phyloP scores from a whole-genome alignment of 2,888 invertebrate genomes.

The Pemphredon lugubris region DNA sequence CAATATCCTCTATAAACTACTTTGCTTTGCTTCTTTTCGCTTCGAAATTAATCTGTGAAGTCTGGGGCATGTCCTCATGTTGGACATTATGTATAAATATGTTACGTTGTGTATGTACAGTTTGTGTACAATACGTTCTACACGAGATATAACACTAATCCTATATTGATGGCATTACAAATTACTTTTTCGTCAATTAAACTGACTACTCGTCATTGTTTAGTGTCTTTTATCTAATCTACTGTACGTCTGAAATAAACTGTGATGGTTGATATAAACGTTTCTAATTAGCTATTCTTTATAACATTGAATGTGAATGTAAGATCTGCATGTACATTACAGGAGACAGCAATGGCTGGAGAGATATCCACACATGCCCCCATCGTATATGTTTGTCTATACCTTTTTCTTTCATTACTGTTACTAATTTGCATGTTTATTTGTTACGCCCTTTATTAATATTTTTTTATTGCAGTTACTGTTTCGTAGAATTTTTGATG shows the following conservation, averaged over 20 bases:
- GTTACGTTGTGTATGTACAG: conserved; percentile 22
- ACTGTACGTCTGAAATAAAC: conserved; percentile 40
- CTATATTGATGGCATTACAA: conserved; percentile 45
- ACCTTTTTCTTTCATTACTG: conserved; percentile 66
- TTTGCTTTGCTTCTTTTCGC: conserved; percentile 58
- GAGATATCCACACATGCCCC: conserved; percentile 76
- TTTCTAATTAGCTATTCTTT: conserved; percentile 46
- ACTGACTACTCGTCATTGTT: conserved; percentile 29
- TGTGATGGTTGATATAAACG: conserved; percentile 35
- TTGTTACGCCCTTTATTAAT: conserved; percentile 45
- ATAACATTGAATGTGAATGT: conserved; percentile 60
- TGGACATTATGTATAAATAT: conserved; percentile 36
- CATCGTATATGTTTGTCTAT: conserved; percentile 79
- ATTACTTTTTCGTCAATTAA: conserved; percentile 32
- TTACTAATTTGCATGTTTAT: conserved; percentile 57
- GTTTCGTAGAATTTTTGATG: conserved; percentile 22
- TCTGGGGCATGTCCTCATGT: conserved; percentile 58
- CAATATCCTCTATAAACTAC: conserved; percentile 30
- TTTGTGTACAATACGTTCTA: conserved; percentile 40
- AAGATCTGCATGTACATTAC: conserved; percentile 75
- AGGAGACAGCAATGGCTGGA: conserved; percentile 77
- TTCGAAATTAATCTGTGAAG: conserved; percentile 51
- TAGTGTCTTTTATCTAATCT: conserved; percentile 44
- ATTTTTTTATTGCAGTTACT: conserved; percentile 13
- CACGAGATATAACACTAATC: conserved; percentile 46